These are phyloP conservation scores for Drosophila infuscata DNA, from an alignment of 2,888 invertebrate genomes.

Conservation along the genomic window DNA sequence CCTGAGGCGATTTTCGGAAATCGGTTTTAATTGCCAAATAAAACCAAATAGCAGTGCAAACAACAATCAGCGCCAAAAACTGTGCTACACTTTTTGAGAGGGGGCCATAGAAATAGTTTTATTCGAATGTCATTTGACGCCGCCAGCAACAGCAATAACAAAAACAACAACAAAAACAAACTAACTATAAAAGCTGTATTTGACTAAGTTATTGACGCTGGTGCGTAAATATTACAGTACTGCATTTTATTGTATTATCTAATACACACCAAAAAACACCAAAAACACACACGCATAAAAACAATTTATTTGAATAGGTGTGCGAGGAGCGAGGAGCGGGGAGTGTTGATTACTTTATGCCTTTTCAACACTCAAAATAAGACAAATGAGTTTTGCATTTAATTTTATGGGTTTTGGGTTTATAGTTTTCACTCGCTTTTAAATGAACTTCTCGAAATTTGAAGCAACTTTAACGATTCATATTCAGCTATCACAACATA, in stretches of 20 bases:
- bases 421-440: background rate
- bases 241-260: conserved; percentile 66
- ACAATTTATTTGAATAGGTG: conserved; percentile 22
- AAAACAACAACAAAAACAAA: conserved; percentile 28
- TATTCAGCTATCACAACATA: too few relatives aligned
- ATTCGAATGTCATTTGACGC: conserved; percentile 43
- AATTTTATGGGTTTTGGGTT: background rate
- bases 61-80: conserved; percentile 65
- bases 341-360: conserved; percentile 5
- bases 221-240: conserved; percentile 57
- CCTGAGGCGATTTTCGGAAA: conserved; percentile 66
- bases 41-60: conserved; percentile 66
- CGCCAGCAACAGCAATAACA: conserved; percentile 22
- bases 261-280: conserved; percentile 2
- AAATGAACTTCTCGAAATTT: background rate
- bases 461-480: background rate
- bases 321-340: background rate
- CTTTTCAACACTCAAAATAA: conserved; percentile 1
- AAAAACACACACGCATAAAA: conserved; percentile 6
- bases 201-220: conserved; percentile 53
- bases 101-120: conserved; percentile 67
- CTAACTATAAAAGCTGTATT: conserved; percentile 37
- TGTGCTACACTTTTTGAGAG: conserved; percentile 44
- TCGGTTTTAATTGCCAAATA: conserved; percentile 79
- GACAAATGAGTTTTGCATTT: background rate